Conservation (phyloP, 2,113 vertebrate genomes). For the Edolisoma coerulescens region DNA sequence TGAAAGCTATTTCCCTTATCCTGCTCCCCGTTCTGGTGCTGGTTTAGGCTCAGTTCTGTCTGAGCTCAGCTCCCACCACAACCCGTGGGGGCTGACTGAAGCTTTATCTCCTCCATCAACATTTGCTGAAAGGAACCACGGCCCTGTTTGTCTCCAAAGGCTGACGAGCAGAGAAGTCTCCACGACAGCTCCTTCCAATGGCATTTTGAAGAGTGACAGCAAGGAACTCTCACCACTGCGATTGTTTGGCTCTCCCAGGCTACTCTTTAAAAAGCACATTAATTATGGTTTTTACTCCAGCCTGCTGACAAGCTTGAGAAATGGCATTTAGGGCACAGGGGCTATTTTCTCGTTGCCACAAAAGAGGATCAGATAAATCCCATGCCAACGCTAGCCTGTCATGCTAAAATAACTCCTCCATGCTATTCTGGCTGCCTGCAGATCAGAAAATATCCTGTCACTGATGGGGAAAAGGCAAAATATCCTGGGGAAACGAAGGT, state of each 20-base stretch:
- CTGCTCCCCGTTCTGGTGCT: background rate
- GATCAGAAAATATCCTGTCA: background rate
- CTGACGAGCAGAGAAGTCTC: background rate
- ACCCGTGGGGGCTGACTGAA: background rate
- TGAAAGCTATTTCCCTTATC: background rate
- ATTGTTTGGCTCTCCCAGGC: slow-evolving; percentile 29
- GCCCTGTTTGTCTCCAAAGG: background rate
- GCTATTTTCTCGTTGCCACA: background rate
- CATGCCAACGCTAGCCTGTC: background rate
- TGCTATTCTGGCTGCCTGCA: background rate
- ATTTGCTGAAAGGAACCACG: background rate
- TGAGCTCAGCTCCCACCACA: background rate
- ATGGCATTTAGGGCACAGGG: background rate
- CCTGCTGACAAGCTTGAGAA: background rate
- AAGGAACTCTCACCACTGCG: background rate
- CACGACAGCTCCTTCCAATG: slow-evolving; percentile 1
- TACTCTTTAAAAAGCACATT: slow-evolving; percentile 26
- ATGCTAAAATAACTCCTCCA: background rate
- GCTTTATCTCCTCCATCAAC: background rate
- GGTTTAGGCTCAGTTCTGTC: background rate
- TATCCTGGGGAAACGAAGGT: background rate
- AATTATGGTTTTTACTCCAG: background rate
- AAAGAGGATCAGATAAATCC: slow-evolving; percentile 40
- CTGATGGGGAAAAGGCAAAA: background rate
- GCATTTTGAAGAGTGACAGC: background rate